Conservation (phyloP, 2,888 invertebrate species). For the Polietes domitor region DNA sequence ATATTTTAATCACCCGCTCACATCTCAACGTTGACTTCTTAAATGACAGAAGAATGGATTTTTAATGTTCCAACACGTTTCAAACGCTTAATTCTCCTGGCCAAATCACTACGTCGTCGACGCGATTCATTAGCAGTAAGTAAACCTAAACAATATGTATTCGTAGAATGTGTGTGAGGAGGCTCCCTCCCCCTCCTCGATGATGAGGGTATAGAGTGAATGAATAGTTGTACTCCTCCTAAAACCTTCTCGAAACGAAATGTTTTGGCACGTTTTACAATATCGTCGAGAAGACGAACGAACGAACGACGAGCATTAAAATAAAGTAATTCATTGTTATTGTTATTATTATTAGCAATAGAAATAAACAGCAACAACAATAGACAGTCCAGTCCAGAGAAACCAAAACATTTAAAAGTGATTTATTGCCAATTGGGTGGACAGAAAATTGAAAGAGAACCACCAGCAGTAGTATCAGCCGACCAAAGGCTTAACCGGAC, state of each 20-base stretch:
- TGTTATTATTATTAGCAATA: not conserved
- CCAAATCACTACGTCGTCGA: not conserved
- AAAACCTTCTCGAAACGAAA: too few species aligned
- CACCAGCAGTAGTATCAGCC: too few species aligned
- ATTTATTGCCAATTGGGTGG: slow-evolving; percentile 1
- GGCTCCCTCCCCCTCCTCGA: too few species aligned
- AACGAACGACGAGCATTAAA: not conserved
- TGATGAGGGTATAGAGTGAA: too few species aligned
- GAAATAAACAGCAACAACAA: not conserved
- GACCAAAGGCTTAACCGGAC: too few species aligned
- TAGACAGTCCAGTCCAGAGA: not conserved
- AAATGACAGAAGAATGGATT: not conserved
- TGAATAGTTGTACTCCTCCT: too few species aligned
- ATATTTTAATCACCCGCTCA: slow-evolving; percentile 57
- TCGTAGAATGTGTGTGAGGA: too few species aligned
- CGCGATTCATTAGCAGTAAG: not conserved
- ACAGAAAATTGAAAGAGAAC: not conserved
- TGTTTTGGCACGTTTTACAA: too few species aligned
- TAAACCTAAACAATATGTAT: not conserved
- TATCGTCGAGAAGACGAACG: too few species aligned
- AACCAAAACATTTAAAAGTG: not conserved
- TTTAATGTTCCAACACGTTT: too few species aligned
- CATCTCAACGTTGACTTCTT: slow-evolving; percentile 16
- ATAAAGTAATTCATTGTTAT: slow-evolving; percentile 18
- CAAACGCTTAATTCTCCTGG: too few species aligned